Evolutionary conservation across 2,113 vertebrate genomes (phyloP).

Genomic region (Anguilla japonica): DNA sequence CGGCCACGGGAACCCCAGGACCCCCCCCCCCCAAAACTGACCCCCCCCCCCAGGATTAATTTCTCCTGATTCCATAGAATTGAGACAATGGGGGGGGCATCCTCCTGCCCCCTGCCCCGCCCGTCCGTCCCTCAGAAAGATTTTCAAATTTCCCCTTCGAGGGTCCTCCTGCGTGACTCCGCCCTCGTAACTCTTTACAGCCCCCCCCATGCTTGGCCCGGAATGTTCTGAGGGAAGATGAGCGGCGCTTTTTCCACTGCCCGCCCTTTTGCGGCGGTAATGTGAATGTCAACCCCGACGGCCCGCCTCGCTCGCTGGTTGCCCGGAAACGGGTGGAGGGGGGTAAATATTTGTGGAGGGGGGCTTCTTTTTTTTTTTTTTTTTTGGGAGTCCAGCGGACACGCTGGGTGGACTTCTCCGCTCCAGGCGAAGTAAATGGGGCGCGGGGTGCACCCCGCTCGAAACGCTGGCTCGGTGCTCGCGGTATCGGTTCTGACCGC

Average conservation of each 20-base stretch:
- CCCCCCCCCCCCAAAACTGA: slow-evolving; percentile 18
- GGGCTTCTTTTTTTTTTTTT: too few species aligned
- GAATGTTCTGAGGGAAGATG: background rate
- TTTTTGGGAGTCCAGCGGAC: background rate
- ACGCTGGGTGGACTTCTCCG: background rate
- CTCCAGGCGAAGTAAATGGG: background rate
- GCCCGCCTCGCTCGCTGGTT: background rate
- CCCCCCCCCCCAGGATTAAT: slow-evolving; percentile 26
- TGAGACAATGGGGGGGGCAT: slow-evolving; percentile 46
- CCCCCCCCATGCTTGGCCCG: background rate
- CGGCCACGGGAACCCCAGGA: background rate
- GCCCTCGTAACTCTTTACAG: background rate
- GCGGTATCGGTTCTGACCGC: too few species aligned
- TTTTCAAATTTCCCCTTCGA: background rate
- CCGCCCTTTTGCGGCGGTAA: background rate
- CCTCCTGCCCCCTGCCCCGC: background rate
- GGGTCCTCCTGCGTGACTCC: background rate
- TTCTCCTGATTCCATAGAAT: slow-evolving; percentile 26
- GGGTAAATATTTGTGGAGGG: slow-evolving; percentile 6
- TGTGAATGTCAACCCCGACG: background rate
- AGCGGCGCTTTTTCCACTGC: background rate
- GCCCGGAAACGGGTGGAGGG: background rate
- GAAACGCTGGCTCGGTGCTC: too few species aligned
- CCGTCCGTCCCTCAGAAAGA: slow-evolving; percentile 42
- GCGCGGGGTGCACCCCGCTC: background rate